Base-by-base conservation (phyloP, 1,140 invertebrate genomes). In the Sitobion miscanthi region DNA sequence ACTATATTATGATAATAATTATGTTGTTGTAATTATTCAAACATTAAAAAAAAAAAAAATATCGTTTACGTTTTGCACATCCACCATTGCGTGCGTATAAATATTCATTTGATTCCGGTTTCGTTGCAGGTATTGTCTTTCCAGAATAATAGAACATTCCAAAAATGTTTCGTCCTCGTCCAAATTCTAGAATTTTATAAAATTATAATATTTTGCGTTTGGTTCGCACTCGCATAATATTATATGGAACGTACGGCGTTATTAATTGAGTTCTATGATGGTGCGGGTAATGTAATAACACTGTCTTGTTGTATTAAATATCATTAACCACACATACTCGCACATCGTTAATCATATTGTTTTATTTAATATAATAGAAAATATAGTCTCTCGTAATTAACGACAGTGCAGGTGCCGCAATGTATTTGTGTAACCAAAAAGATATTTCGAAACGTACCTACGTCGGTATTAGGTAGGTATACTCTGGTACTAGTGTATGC, bases 361-460 rank as follows among this genome's bases (percentile, higher is more conserved):
- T 77, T 77, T n/a, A 77, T 77, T 77, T 77, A n/a, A 77, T 77
- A 77, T 77, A 77, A 77, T 77, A n/a, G 14, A n/a, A 77, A 62
- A 52, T 52, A 54, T 77, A 77, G 14, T 77, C 17, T 77, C n/a
- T 77, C n/a, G 5, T 35, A 77, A 77, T n/a, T 77, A 77, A n/a
- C 62, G 4, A 77, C 62, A n/a, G 30, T n/a, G 14, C 62, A 77
- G 14, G 62, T 77, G 14, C 1, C 62, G 14, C 3, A 77, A 30
- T n/a, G 3, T 77, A 77, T 77, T 77, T 77, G 62, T 77, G n/a
- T 77, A 77, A 77, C 62, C n/a, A 77, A 77, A 77, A 77, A 77
- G 14, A 35, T 77, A 77, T 77, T 77, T 77, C 62, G n/a, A 35
- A 77, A 77, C 14, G 14, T 17, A 77, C 14, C 11, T 77, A 35